Conservation (phyloP, 2,888 invertebrate genomes). For the Euproctis similis region DNA sequence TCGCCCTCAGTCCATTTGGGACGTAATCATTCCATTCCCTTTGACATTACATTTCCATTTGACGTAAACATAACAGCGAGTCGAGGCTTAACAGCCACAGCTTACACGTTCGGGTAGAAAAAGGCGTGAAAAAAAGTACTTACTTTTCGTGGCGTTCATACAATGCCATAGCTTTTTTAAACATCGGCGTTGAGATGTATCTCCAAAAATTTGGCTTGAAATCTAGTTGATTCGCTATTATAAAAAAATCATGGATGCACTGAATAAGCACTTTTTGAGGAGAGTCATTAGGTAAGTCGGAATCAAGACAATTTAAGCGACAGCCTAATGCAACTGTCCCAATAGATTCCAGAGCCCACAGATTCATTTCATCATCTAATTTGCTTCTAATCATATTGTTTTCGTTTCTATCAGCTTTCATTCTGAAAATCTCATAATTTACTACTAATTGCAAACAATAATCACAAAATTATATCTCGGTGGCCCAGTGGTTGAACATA, state of each 20-base stretch:
- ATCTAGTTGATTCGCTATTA: conserved; percentile 34
- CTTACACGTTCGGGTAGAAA: too few species aligned
- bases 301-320: conserved; percentile 48
- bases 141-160: conserved; percentile 48
- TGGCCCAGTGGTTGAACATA: too few species aligned
- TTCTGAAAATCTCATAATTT: too few species aligned
- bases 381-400: conserved; percentile 71
- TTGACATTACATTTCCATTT: too few species aligned
- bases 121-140: conserved; percentile 8
- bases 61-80: too few species aligned
- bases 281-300: conserved; percentile 43
- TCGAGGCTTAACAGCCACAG: too few species aligned
- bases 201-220: conserved; percentile 47
- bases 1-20: too few species aligned
- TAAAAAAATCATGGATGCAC: conserved; percentile 42
- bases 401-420: conserved; percentile 62
- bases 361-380: conserved; percentile 53
- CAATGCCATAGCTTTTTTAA: conserved; percentile 42
- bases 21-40: too few species aligned
- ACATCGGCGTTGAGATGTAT: conserved; percentile 37
- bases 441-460: too few species aligned
- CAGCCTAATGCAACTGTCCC: conserved; percentile 53
- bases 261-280: conserved; percentile 44
- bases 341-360: conserved; percentile 73
- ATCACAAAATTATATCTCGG: too few species aligned